Evolutionary conservation across 1,140 invertebrate genomes (phyloP).

Genomic region (Drosophila orena): DNA sequence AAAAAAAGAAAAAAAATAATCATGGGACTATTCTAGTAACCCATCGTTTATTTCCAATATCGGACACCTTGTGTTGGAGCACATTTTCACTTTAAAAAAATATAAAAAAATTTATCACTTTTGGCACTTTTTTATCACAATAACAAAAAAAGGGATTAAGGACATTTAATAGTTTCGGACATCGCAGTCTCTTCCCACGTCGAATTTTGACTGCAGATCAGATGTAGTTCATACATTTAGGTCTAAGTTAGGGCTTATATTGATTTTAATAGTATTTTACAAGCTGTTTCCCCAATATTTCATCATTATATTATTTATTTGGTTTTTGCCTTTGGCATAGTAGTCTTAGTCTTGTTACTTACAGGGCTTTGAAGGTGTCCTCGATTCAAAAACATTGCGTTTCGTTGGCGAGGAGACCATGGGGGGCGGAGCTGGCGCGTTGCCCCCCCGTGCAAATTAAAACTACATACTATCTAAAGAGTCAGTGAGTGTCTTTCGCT

Average conservation of each 20-base stretch:
- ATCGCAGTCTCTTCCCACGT: conserved; percentile 16
- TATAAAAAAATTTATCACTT: conserved; percentile 3
- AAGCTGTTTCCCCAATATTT: conserved; percentile 19
- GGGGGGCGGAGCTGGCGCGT: conserved; percentile 52
- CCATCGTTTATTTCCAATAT: conserved; percentile 16
- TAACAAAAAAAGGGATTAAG: conserved; percentile 6
- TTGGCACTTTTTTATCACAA: conserved; percentile 14
- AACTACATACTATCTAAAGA: conserved; percentile 69
- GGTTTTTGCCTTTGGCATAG: conserved; percentile 17
- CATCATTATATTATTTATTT: conserved; percentile 16
- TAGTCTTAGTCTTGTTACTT: conserved; percentile 66
- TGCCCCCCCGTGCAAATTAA: conserved; percentile 62
- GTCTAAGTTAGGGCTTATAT: conserved; percentile 28
- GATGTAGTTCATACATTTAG: neutral
- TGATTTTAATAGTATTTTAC: conserved; percentile 12
- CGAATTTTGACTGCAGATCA: conserved; percentile 8
- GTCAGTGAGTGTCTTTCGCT: conserved; percentile 57
- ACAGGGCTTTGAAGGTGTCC: conserved; percentile 71
- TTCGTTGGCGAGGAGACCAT: conserved; percentile 24
- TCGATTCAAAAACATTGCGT: conserved; percentile 73
- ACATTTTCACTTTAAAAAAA: conserved; percentile 55
- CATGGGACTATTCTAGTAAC: conserved; percentile 12
- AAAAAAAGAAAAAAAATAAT: conserved; percentile 59
- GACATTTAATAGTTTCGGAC: neutral
- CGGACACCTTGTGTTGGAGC: conserved; percentile 11